Conservation (phyloP, 2,797 vertebrate species). For the Hydrolagus colliei region DNA sequence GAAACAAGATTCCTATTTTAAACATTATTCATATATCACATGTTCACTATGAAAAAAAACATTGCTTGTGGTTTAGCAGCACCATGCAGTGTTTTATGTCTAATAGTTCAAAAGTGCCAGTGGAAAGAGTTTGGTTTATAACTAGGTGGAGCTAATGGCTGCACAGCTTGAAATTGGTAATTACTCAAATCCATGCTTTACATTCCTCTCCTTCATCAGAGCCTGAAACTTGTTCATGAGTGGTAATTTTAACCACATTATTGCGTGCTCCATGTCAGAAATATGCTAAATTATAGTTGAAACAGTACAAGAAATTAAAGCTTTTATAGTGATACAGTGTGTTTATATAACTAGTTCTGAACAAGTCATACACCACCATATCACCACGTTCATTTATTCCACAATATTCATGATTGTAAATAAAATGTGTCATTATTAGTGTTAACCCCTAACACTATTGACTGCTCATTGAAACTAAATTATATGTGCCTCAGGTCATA, state of each 20-base stretch:
- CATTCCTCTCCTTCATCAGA: conserved; percentile 76
- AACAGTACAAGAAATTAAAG: background rate
- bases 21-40: background rate
- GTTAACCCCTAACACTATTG: too few relatives aligned
- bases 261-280: background rate
- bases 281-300: background rate
- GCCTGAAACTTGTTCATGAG: conserved; percentile 59
- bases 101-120: background rate
- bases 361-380: too few relatives aligned
- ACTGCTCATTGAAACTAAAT: too few relatives aligned
- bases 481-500: too few relatives aligned
- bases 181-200: conserved; percentile 60
- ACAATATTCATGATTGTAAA: too few relatives aligned
- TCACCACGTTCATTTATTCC: too few relatives aligned
- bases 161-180: conserved; percentile 50
- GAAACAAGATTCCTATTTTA: background rate
- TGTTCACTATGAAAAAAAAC: background rate
- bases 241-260: background rate
- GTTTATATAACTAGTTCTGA: background rate
- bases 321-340: background rate
- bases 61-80: background rate
- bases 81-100: background rate
- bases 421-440: too few relatives aligned
- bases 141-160: conserved; percentile 36
- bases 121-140: conserved; percentile 18